Base-by-base conservation (phyloP, 2,113 vertebrate genomes). In the Ceyx melanurus region DNA sequence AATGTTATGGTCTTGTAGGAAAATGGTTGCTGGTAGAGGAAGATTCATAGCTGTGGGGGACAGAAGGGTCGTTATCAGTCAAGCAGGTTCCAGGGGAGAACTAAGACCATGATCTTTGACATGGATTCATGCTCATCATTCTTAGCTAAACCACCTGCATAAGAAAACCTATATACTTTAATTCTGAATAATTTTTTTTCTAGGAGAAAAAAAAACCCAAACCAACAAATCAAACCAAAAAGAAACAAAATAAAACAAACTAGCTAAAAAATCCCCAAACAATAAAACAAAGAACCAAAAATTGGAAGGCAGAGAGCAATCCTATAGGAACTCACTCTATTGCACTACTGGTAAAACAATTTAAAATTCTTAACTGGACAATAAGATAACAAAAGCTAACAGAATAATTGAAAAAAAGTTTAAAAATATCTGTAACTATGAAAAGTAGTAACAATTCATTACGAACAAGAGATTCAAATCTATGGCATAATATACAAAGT, bases 251-350 rank as follows among this genome's bases (percentile, higher is more conserved):
- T 3, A 13, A 33, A 35, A 23, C 33, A 40, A 46, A 37, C 37
- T 37, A 37, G 37, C 37, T 37, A 37, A 37, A 37, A 37, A 37
- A 37, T 37, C 37, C 37, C 37, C 37, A 37, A 37, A 37, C 37
- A 37, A 37, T 10, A 37, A 19, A 73, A 42, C 21, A 23, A 65
- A 43, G 17, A 29, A 2, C 1, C 5, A 40, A 45, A 70, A 58
- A 0, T 4, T 80, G 6, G 4, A 4, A 57, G 4, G 2, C 7
- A 74, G 33, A 54, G 29, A 71, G 1, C 0, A 0, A 15, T 53
- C 15, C 51, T 35, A 21, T 6, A 58, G 28, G 9, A 80, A 83
- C 6, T 21, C n/a, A 40, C 3, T 13, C 1, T 43, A 65, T 83
- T 67, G 11, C 28, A 25, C 4, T 31, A 25, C 4, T 67, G 18